Evolutionary conservation across 2,888 invertebrate genomes (phyloP).

Genomic region (Thymelicus lineola): DNA sequence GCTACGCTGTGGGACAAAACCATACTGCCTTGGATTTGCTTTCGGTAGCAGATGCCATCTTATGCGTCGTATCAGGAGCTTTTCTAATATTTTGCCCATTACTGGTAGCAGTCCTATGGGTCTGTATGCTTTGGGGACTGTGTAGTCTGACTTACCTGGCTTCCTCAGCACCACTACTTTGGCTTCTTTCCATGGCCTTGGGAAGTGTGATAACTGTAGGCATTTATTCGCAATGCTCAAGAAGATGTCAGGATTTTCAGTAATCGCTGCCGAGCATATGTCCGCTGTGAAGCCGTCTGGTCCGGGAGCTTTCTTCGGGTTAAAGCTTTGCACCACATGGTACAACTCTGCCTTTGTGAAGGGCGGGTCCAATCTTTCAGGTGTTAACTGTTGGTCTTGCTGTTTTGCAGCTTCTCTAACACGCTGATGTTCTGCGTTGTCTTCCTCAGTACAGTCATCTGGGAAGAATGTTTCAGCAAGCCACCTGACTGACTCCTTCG

Average conservation of each 20-base stretch:
- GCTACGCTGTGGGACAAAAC: neutral
- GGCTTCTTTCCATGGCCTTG: neutral
- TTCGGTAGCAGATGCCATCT: constrained; percentile 5
- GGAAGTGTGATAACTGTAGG: neutral
- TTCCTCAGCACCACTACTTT: neutral
- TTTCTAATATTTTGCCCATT: constrained; percentile 24
- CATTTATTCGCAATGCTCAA: neutral
- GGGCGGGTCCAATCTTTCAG: neutral
- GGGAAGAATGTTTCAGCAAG: neutral
- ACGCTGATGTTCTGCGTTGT: neutral
- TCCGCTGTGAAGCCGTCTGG: neutral
- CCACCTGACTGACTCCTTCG: neutral
- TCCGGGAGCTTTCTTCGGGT: neutral
- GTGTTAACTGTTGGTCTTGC: too few relatives aligned
- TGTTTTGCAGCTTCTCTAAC: neutral
- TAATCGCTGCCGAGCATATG: neutral
- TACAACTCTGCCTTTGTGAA: neutral
- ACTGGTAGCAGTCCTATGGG: constrained; percentile 14
- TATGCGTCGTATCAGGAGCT: constrained; percentile 16
- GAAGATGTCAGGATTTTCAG: neutral
- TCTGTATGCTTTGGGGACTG: neutral
- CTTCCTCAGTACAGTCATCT: neutral
- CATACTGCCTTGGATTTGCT: too few relatives aligned
- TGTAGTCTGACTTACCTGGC: constrained; percentile 1
- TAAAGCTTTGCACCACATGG: neutral